Conservation (phyloP, 2,888 invertebrate species). For the Steinernema carpocapsae region DNA sequence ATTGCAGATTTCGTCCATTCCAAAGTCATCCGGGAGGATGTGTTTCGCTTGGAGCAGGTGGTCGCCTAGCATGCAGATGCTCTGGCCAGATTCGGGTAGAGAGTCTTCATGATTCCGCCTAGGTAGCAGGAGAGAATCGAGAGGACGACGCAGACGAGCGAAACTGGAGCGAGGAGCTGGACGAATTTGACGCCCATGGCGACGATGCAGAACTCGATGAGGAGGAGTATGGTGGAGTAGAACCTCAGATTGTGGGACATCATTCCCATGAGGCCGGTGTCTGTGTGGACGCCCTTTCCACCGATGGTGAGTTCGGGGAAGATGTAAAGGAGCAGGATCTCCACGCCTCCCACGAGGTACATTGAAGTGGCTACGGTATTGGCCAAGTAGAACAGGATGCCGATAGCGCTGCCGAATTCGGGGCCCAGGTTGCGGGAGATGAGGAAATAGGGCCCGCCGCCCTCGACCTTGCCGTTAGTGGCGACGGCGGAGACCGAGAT, state of each 20-base stretch:
- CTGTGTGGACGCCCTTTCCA: constrained; percentile 61
- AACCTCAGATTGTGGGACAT: constrained; percentile 98
- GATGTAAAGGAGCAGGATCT: constrained; percentile 67
- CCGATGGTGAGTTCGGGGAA: constrained; percentile 64
- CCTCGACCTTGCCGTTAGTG: constrained; percentile 95
- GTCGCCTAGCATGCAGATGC: constrained; percentile 82
- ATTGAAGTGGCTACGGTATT: constrained; percentile 97
- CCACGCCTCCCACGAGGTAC: constrained; percentile 87
- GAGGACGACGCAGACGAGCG: constrained; percentile 91
- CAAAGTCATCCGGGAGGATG: constrained; percentile 44
- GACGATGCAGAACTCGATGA: constrained; percentile 88
- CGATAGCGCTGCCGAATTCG: constrained; percentile 98
- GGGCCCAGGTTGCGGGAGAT: constrained; percentile 88
- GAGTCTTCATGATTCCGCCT: constrained; percentile 83
- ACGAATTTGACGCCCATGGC: constrained; percentile 92
- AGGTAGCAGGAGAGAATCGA: constrained; percentile 93
- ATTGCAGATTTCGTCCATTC: constrained; percentile 71
- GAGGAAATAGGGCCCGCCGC: constrained; percentile 97
- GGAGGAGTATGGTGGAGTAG: constrained; percentile 87
- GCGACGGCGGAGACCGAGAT: constrained; percentile 99
- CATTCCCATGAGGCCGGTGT: constrained; percentile 53
- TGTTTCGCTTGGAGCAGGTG: constrained; percentile 45
- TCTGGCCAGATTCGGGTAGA: constrained; percentile 84
- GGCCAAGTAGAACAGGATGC: constrained; percentile 96
- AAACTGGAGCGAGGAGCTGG: constrained; percentile 95